Evolutionary conservation across 2,888 invertebrate genomes (phyloP), one percentile per base, ranked within the genome.

Genomic region (Ceratothoa steindachneri): DNA sequence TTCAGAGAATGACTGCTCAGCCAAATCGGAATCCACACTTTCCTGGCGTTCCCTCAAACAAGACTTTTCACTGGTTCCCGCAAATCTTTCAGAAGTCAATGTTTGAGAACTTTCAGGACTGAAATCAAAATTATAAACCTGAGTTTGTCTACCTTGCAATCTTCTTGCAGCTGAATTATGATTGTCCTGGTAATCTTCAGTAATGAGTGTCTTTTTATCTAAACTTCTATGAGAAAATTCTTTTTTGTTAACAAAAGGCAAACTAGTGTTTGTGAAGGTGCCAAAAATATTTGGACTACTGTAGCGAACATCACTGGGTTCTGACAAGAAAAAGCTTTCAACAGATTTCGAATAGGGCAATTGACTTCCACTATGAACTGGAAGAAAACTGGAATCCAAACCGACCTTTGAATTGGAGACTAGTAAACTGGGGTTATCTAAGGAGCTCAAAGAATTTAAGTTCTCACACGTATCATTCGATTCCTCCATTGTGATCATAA

Each of bases 401-500:
- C 41, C 15, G 7, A 41, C 15, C 15, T 41, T 15, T 41, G 41
- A 41, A 41, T 41, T 41, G 5, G 15, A 15, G 7, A 15, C 7
- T 15, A 41, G 41, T 41, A 9, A 9, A 41, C 15, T 41, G 5
- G 15, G 5, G 5, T 15, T 15, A 9, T 5, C 5, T 9, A 41
- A 41, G 15, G 5, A 15, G 15, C 41, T 41, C 5, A 15, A 15
- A n/a, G 19, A n/a, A 2, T 24, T 24, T 2, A 12, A 60, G 12
- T 22, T 12, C 1, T 60, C 60, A 4, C 27, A 22, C 2, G 24
- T 12, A 2, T 60, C 27, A 60, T 60, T 60, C n/a, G 60, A 12
- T 60, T 60, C 60, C 19, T 60, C 60, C 19, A 60, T 24, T 22
- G 60, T 60, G 19, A 60, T 24, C 60, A 60, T 60, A n/a, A 60